Evolutionary conservation across 2,888 invertebrate species (phyloP).

Genomic region (Caenorhabditis sp.): DNA sequence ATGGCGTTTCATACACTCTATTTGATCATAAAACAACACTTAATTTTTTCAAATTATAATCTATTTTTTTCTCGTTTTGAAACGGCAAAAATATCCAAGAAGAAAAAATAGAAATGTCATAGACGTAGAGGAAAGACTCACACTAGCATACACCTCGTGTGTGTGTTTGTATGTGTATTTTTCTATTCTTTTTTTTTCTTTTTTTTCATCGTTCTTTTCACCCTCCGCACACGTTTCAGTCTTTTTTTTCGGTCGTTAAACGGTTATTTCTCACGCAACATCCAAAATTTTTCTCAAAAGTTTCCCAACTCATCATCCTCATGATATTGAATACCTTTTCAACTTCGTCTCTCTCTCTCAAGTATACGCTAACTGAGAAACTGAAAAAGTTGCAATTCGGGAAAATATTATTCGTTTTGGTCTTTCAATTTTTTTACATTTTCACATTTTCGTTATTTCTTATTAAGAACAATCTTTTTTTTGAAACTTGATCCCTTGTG

Average conservation of each 20-base stretch:
- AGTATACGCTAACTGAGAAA: too few species aligned
- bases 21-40: background rate
- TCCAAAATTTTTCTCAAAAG: too few species aligned
- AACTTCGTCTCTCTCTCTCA: too few species aligned
- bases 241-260: slow-evolving; percentile 1
- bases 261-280: background rate
- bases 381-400: too few species aligned
- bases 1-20: background rate
- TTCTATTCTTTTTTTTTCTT: background rate
- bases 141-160: slow-evolving; percentile 6
- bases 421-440: too few species aligned
- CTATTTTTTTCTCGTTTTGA: background rate
- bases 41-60: background rate
- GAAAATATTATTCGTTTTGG: too few species aligned
- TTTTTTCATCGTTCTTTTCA: slow-evolving; percentile 4
- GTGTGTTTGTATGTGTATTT: background rate
- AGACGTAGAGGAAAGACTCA: background rate
- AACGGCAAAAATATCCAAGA: background rate
- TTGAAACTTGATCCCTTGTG: too few species aligned
- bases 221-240: background rate
- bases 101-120: background rate
- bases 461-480: too few species aligned
- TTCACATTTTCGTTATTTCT: too few species aligned
- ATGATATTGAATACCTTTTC: too few species aligned
- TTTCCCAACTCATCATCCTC: too few species aligned